Conservation (phyloP, 1,140 invertebrate species). For the Penaeus japonicus region DNA sequence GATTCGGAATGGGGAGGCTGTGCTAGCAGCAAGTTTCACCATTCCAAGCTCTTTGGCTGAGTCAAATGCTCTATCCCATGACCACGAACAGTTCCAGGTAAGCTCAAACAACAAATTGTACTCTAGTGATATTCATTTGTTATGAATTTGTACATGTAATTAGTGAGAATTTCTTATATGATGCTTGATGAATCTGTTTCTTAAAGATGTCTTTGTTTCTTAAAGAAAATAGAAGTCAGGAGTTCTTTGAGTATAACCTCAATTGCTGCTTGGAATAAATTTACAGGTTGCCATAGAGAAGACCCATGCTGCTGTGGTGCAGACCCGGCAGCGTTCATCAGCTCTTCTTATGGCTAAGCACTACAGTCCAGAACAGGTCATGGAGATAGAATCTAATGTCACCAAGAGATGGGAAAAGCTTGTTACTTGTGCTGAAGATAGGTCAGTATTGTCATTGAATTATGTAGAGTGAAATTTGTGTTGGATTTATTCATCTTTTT, state of each 20-base stretch:
- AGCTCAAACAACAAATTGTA: conserved; percentile 59
- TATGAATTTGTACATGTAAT: too few relatives aligned
- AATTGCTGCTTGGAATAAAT: neutral
- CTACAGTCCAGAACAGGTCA: conserved; percentile 86
- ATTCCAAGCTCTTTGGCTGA: conserved; percentile 89
- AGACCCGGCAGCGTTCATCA: conserved; percentile 89
- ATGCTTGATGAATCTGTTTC: too few relatives aligned
- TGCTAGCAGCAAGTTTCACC: conserved; percentile 90
- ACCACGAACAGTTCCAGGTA: conserved; percentile 95
- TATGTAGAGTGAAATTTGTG: neutral
- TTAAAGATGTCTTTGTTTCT: too few relatives aligned
- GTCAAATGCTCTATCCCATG: conserved; percentile 90
- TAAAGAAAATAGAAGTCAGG: too few relatives aligned
- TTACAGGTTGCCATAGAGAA: conserved; percentile 70
- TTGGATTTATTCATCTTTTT: too few relatives aligned
- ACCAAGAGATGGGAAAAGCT: conserved; percentile 95
- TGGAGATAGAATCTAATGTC: conserved; percentile 92
- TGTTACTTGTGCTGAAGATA: conserved; percentile 94
- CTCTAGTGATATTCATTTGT: too few relatives aligned
- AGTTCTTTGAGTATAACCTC: too few relatives aligned
- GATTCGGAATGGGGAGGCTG: conserved; percentile 96
- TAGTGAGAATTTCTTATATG: neutral
- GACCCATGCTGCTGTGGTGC: conserved; percentile 93
- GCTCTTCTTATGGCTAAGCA: conserved; percentile 85
- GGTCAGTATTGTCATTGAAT: conserved; percentile 62